Conservation (phyloP, 2,888 invertebrate genomes). For the Oscheius sp. region DNA sequence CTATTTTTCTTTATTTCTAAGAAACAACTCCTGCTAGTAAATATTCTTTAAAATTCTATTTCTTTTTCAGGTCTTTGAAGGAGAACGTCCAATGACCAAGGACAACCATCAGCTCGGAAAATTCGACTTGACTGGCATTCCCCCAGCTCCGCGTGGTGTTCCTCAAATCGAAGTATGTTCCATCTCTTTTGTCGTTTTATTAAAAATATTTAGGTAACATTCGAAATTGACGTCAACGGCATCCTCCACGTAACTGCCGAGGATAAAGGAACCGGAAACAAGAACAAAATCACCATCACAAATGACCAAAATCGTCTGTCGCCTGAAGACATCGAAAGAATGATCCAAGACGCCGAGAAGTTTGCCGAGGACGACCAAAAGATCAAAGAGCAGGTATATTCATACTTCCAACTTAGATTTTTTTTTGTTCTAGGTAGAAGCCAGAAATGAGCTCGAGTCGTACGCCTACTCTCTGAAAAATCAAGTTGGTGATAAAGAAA, state of each 20-base stretch:
- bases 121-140: constrained; percentile 81
- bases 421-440: constrained; percentile 77
- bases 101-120: constrained; percentile 98
- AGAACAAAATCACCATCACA: constrained; percentile 97
- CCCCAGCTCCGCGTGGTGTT: constrained; percentile 74
- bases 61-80: constrained; percentile 92
- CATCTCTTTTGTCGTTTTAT: neutral
- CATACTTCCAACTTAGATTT: no score
- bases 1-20: no score
- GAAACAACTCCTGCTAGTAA: no score
- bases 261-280: constrained; percentile 98
- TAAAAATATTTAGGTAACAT: constrained; percentile 66
- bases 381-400: constrained; percentile 72
- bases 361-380: constrained; percentile 99
- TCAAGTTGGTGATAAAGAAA: constrained; percentile 88
- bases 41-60: no score
- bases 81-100: constrained; percentile 99
- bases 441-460: constrained; percentile 94
- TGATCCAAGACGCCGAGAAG: constrained; percentile 98
- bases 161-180: constrained; percentile 70
- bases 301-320: constrained; percentile 85
- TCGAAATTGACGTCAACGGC: constrained; percentile 75
- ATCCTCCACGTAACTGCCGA: constrained; percentile 85
- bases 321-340: constrained; percentile 96
- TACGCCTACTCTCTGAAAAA: constrained; percentile 97